These are phyloP conservation scores for Drosophila subpulchrella DNA, from an alignment of 1,140 invertebrate species.

Conservation along the genomic window DNA sequence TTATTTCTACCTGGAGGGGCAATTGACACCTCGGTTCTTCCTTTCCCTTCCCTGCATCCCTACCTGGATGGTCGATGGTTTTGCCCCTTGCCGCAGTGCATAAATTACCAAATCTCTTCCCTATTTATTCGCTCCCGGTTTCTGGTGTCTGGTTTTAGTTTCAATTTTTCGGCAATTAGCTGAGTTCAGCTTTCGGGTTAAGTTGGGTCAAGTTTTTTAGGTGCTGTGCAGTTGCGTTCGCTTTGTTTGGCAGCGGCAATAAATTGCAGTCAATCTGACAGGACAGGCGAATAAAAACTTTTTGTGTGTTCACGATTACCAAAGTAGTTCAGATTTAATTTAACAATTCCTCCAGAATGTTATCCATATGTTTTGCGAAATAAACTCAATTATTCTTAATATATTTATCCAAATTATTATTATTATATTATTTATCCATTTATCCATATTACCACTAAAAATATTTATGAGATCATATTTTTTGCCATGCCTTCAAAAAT, in stretches of 20 bases:
- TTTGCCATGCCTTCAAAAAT: neutral
- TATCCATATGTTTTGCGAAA: too few relatives aligned
- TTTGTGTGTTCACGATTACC: neutral
- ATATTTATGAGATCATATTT: too few relatives aligned
- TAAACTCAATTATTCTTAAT: too few relatives aligned
- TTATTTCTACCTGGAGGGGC: slow-evolving; percentile 44
- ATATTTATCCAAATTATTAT: too few relatives aligned
- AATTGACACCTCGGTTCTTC: slow-evolving; percentile 42
- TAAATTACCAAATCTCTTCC: slow-evolving; percentile 44
- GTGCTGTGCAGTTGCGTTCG: slow-evolving; percentile 9
- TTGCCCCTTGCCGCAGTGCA: slow-evolving; percentile 42
- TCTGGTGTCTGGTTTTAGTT: slow-evolving; percentile 30
- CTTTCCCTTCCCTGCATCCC: neutral
- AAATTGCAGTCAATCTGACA: slow-evolving; percentile 6
- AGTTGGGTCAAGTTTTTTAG: slow-evolving; percentile 46
- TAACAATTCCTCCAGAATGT: too few relatives aligned
- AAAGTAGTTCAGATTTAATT: neutral
- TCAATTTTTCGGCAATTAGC: slow-evolving; percentile 68
- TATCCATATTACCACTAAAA: too few relatives aligned
- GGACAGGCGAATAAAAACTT: neutral
- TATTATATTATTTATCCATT: too few relatives aligned
- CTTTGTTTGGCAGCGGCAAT: slow-evolving; percentile 17
- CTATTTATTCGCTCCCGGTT: slow-evolving; percentile 28
- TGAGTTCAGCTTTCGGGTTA: slow-evolving; percentile 64
- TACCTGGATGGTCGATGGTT: slow-evolving; percentile 6